A percentile compares a stretch with the other conserved stretches of the same genome.
phyloP scores from a whole-genome alignment of 2,113 vertebrate genomes.

The Vidua macroura region DNA sequence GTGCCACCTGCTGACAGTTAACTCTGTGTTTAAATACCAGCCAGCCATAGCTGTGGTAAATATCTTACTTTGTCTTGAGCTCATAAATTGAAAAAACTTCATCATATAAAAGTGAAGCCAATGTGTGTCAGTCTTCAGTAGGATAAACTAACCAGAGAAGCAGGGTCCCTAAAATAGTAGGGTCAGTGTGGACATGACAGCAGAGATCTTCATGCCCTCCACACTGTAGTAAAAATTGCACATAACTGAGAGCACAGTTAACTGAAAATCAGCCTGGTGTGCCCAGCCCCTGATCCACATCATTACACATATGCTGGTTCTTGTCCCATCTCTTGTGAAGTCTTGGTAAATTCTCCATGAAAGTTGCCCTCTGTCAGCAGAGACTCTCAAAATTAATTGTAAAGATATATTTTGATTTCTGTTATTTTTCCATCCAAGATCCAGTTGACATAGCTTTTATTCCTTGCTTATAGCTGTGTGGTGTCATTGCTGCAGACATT shows the following conservation, averaged over 20 bases:
- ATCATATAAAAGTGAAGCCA: not conserved
- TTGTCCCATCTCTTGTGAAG: not conserved
- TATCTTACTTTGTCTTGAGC: not conserved
- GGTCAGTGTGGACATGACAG: not conserved
- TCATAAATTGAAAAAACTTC: not conserved
- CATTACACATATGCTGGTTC: accelerated
- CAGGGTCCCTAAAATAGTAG: not conserved
- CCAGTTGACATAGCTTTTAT: not conserved
- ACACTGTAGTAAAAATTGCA: not conserved
- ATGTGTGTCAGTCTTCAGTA: not conserved
- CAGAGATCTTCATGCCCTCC: not conserved
- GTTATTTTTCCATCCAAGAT: not conserved
- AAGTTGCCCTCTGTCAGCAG: not conserved
- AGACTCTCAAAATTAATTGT: not conserved
- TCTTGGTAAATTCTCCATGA: not conserved
- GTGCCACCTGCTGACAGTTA: not conserved
- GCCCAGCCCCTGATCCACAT: not conserved
- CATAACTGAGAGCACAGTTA: not conserved
- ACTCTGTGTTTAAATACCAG: not conserved
- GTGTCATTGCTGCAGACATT: not conserved
- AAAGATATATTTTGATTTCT: not conserved
- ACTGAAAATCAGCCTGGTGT: not conserved
- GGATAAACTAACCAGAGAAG: not conserved
- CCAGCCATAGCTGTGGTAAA: not conserved
- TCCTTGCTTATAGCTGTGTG: not conserved